Evolutionary conservation across 1,140 invertebrate genomes (phyloP), one percentile per base, ranked within the genome.

Genomic region (Magallana angulata): DNA sequence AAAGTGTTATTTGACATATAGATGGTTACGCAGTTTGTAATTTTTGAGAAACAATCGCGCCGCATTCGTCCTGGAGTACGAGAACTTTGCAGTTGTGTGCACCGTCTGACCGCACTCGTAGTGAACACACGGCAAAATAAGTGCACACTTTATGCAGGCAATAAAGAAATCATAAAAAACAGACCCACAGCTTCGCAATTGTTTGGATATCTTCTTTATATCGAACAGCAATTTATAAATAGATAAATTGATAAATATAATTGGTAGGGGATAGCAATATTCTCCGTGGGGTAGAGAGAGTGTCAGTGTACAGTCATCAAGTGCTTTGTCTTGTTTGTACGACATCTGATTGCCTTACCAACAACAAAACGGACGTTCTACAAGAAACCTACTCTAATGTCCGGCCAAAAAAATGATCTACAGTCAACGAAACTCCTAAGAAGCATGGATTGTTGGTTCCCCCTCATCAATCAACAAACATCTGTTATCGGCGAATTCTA

Each of bases 141-240:
- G 68, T 71, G 68, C 68, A 71, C 24, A 71, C 18, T 71, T 71
- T 71, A 71, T 71, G 68, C 68, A 71, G n/a, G 68, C 36, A 71
- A 71, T 71, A 71, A 71, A 71, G 68, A 71, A 71, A 18, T 71
- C 68, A 24, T 71, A 71, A 71, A 71, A 71, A 71, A 30, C 68
- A 71, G 36, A 7, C 68, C n/a, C 68, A 71, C 68, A 71, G 68
- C 68, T 71, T 71, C 68, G 36, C n/a, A 71, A 71, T 71, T 71
- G 68, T 30, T 30, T 11, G 68, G 36, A 71, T 71, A 71, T 71
- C 68, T 71, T 30, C 68, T 71, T 71, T 71, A 71, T 71, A 71
- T 71, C 68, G 24, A 71, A 71, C 68, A 18, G 18, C 68, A 71
- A 71, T 71, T 71, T 71, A 71, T 71, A 71, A 71, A 71, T 24